Evolutionary conservation across 2,888 invertebrate species (phyloP).

Genomic region (Sphecodes monilicornis): DNA sequence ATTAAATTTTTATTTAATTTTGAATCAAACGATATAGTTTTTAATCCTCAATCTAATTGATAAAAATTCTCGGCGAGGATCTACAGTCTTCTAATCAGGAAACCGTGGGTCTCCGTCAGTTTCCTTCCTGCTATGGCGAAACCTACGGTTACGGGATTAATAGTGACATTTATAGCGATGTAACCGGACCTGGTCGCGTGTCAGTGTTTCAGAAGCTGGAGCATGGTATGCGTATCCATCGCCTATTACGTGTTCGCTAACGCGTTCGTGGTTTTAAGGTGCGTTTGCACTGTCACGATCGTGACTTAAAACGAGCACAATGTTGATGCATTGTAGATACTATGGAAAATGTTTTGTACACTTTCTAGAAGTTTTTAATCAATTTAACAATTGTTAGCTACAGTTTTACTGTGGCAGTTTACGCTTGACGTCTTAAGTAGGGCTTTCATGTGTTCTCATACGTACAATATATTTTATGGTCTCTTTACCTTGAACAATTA

Average conservation of each 20-base stretch:
- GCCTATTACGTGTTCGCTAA: neutral
- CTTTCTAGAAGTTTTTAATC: neutral
- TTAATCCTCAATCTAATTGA: no score
- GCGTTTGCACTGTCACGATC: neutral
- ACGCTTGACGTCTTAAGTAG: no score
- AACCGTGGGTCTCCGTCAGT: neutral
- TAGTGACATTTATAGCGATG: neutral
- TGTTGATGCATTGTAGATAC: no score
- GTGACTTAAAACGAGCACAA: neutral
- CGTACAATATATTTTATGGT: no score
- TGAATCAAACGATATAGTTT: no score
- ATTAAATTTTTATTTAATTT: no score
- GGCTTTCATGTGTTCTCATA: no score
- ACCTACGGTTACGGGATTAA: slow-evolving; percentile 11
- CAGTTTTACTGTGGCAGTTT: no score
- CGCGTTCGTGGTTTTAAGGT: neutral
- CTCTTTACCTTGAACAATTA: no score
- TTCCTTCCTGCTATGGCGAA: neutral
- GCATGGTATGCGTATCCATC: neutral
- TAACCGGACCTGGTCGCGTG: neutral
- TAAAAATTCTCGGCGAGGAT: no score
- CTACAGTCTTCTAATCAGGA: neutral
- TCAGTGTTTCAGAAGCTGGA: neutral
- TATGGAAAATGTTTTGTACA: neutral
- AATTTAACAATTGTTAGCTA: no score